A percentile compares a stretch with the other conserved stretches of the same genome.
These are phyloP conservation scores for Deroplatys truncata DNA, from an alignment of 2,888 invertebrate species.

Conservation along the genomic window DNA sequence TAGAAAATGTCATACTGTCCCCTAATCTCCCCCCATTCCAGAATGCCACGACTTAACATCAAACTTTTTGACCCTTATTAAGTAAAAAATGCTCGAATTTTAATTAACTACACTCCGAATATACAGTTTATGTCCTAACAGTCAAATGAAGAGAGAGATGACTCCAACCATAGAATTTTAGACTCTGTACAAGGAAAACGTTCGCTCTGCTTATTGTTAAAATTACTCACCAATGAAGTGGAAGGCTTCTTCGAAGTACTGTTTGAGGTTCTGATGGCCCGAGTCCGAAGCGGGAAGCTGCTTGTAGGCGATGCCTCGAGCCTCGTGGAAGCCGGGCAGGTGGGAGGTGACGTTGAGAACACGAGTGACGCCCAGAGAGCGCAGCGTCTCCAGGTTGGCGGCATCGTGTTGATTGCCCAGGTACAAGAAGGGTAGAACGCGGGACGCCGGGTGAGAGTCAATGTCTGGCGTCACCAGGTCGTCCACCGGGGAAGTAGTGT, in stretches of 20 bases:
- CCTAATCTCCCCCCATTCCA: too few species aligned
- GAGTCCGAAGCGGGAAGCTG: constrained; percentile 80
- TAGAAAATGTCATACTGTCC: too few species aligned
- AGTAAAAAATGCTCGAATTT: too few species aligned
- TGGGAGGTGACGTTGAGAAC: constrained; percentile 79
- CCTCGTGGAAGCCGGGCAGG: constrained; percentile 65
- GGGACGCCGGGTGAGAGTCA: constrained; percentile 71
- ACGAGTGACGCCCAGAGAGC: constrained; percentile 65
- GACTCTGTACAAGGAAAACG: too few species aligned
- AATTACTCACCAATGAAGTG: constrained; percentile 73
- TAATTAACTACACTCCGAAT: too few species aligned
- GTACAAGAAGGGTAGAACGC: constrained; percentile 74
- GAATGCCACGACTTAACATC: too few species aligned
- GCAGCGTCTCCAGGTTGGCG: constrained; percentile 62
- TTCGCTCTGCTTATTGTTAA: too few species aligned
- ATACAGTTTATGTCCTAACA: too few species aligned
- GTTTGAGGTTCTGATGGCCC: constrained; percentile 79
- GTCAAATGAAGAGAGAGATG: too few species aligned
- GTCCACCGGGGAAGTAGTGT: constrained; percentile 28
- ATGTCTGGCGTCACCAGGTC: constrained; percentile 49
- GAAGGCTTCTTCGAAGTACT: constrained; percentile 84
- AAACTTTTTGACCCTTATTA: too few species aligned
- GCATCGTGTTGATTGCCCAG: constrained; percentile 81
- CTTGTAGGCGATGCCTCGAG: constrained; percentile 63
- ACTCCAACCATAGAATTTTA: too few species aligned